Evolutionary conservation across 2,113 vertebrate species (phyloP), one percentile per base, ranked within the genome.

Genomic region (Mormyrus lacerda): DNA sequence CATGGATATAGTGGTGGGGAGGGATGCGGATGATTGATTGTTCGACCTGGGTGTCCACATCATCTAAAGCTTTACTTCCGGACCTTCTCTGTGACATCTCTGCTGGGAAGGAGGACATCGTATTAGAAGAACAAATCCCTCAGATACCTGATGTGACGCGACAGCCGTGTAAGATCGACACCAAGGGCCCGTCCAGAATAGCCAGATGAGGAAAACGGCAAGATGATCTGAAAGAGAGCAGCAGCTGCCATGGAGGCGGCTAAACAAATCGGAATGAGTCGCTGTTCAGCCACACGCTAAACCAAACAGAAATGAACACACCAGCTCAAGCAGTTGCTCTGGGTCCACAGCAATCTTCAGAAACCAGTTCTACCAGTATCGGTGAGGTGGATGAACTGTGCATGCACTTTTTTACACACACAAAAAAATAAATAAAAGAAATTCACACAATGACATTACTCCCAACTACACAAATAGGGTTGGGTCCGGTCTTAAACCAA

Each of bases 1-100:
- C 97, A 0, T 98, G 97, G 93, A 97, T 97, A 92, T 97, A 98
- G 92, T 97, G 94, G 89, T 98, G 97, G 0, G 97, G 97, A 0
- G 97, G 97, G 91, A 98, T 98, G 39, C 97, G 95, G 93, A 98
- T 98, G 95, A 98, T 97, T 1, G 97, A 97, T 1, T 94, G 94
- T 0, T 95, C 96, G 13, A 88, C n/a, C 13, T 35, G 90, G 1
- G 73, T 90, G 82, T 94, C 91, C 0, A 47, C 11, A 39, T n/a
- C 42, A 24, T 91, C 90, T 0, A 0, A 0, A 0, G 50, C 76
- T 0, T 51, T 82, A 73, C 3, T 91, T 50, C 87, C 90, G 9
- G 1, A 0, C 2, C 89, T 92, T 87, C 82, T 93, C 2, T 90
- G 91, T 91, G 92, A 91, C 86, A 88, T 92, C 0, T 58, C 19